These are phyloP conservation scores for Echinops telfairi DNA, from an alignment of 2,113 vertebrate genomes.

Conservation along the genomic window DNA sequence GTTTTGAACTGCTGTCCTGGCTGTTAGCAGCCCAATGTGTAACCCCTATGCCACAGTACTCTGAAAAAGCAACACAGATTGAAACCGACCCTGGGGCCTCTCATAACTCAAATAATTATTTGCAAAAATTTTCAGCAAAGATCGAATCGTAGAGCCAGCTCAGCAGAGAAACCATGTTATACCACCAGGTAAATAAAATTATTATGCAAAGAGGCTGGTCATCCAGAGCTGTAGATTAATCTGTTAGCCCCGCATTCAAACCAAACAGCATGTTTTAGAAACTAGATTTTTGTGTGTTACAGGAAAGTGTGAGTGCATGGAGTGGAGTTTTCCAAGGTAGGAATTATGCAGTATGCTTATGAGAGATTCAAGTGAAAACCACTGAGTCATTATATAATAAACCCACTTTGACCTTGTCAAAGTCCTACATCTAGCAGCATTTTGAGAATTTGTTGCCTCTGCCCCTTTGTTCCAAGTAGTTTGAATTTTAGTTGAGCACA, in stretches of 20 bases:
- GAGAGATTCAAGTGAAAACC: conserved; percentile 49
- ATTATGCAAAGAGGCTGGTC: neutral
- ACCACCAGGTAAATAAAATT: neutral
- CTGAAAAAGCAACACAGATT: neutral
- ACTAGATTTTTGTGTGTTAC: neutral
- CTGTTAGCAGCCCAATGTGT: too few species aligned
- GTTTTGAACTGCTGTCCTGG: too few species aligned
- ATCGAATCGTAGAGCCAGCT: neutral
- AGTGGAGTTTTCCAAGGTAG: conserved; percentile 7
- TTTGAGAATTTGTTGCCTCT: conserved; percentile 71
- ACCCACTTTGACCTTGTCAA: conserved; percentile 69
- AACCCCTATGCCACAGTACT: neutral
- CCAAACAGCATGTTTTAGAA: neutral
- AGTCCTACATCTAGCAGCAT: conserved; percentile 69
- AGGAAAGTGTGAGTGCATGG: neutral
- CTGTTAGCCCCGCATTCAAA: neutral
- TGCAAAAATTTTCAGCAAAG: conserved; percentile 41
- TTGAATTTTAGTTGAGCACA: conserved; percentile 72
- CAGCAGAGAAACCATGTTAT: neutral
- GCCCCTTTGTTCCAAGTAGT: conserved; percentile 76
- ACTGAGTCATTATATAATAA: conserved; percentile 61
- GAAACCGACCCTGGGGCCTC: neutral
- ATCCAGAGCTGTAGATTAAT: neutral
- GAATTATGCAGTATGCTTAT: conserved; percentile 58
- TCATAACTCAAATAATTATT: neutral